Conservation (phyloP, 2,888 invertebrate species). For the Eristalis pertinax region DNA sequence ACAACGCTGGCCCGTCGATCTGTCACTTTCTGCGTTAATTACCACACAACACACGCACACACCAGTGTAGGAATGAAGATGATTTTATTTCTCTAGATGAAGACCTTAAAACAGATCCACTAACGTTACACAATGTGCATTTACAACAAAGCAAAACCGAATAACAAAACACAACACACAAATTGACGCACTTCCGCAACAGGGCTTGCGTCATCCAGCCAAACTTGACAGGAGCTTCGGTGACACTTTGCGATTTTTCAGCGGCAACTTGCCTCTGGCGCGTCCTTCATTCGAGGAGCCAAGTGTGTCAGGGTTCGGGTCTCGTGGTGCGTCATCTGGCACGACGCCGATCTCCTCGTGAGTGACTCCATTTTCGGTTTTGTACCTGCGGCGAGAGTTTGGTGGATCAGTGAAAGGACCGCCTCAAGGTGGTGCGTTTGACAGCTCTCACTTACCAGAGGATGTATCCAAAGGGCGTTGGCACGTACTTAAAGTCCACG, state of each 20-base stretch:
- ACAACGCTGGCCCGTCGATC: background rate
- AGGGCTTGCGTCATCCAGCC: conserved; percentile 34
- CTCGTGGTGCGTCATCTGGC: background rate
- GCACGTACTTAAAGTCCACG: conserved; percentile 41
- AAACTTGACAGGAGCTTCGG: conserved; percentile 56
- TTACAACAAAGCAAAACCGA: background rate
- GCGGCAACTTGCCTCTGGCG: conserved; percentile 26
- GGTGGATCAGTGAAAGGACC: too few relatives aligned
- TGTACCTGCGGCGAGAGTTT: conserved; percentile 25
- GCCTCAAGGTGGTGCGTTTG: background rate
- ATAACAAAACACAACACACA: background rate
- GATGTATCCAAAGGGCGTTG: conserved; percentile 51
- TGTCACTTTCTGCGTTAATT: background rate
- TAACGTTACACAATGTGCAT: conserved; percentile 26
- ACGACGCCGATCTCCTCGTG: conserved; percentile 39
- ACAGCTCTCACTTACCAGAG: conserved; percentile 44
- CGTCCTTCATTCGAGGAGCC: conserved; percentile 49
- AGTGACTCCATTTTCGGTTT: conserved; percentile 28
- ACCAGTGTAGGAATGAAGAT: background rate
- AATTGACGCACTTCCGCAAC: background rate
- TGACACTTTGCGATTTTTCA: conserved; percentile 62
- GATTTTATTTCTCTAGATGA: conserved; percentile 3
- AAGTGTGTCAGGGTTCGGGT: conserved; percentile 36
- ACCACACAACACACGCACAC: background rate
- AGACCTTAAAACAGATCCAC: conserved; percentile 69